These are phyloP conservation scores for Chelmon rostratus DNA, from an alignment of 2,797 vertebrate genomes.

Conservation along the genomic window DNA sequence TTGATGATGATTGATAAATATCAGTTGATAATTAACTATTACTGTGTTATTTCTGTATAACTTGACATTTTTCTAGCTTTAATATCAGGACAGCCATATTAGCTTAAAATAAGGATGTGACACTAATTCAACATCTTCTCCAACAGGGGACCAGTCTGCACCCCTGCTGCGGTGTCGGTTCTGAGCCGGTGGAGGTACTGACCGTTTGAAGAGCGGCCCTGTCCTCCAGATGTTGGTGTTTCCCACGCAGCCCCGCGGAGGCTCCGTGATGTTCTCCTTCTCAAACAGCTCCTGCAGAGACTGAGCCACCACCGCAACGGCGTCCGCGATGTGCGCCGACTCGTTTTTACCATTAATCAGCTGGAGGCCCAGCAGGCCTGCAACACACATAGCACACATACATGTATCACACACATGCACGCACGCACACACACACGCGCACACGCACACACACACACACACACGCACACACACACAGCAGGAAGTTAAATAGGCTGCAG, in stretches of 20 bases:
- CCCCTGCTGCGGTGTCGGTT: too few relatives aligned
- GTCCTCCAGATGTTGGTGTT: conserved; percentile 99
- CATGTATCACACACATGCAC: conserved; percentile 23
- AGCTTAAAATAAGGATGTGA: too few relatives aligned
- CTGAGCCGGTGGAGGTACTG: conserved; percentile 8
- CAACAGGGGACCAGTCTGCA: too few relatives aligned
- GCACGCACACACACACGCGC: conserved; percentile 13
- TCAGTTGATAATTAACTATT: too few relatives aligned
- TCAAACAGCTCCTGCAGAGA: conserved; percentile 97
- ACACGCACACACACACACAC: conserved; percentile 17
- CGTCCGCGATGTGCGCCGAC: conserved; percentile 96
- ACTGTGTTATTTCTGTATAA: too few relatives aligned
- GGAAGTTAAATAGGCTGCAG: conserved; percentile 19
- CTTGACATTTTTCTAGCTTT: too few relatives aligned
- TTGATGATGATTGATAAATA: too few relatives aligned
- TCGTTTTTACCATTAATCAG: conserved; percentile 98
- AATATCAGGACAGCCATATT: too few relatives aligned
- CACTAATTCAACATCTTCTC: too few relatives aligned
- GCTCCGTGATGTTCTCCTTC: conserved; percentile 98
- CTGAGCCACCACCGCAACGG: conserved; percentile 94
- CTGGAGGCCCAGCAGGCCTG: conserved; percentile 97
- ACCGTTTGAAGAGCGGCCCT: conserved; percentile 98
- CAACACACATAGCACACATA: conserved; percentile 19
- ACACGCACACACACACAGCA: conserved; percentile 38
- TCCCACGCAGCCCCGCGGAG: conserved; percentile 95